Base-by-base conservation (phyloP, 2,797 vertebrate species). In the Tenualosa ilisha region DNA sequence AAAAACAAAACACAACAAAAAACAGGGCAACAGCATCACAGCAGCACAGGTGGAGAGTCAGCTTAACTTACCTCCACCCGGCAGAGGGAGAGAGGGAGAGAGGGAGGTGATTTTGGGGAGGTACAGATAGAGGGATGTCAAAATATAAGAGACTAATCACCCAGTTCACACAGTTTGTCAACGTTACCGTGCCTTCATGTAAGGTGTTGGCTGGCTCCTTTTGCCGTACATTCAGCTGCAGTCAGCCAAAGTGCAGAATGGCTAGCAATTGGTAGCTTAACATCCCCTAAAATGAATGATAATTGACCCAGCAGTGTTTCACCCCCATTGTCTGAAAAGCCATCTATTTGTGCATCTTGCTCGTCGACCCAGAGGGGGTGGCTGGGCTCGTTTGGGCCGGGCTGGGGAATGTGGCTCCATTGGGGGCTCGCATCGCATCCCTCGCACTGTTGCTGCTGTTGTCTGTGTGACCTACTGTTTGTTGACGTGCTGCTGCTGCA, bases 391-490 rank as follows among this genome's bases (percentile, higher is more conserved):
- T 12, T 49, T 43, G 40, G 51, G 20, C 26, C 40, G 4, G 68
- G 6, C 12, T 46, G 53, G 15, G 26, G 26, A 24, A 2, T 31
- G 31, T 40, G n/a, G 43, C 49, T 46, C 12, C 2, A 31, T 24
- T 84, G 26, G 5, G 84, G 91, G 6, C 56, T 59, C 5, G 20
- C 17, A 59, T 20, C 22, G 31, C 31, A 31, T 31, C 59, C 8
- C 11, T 51, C 50, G 8, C 90, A 85, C 72, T 85, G 90, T 92
- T 91, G 91, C 93, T 95, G 94, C 92, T 93, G 94, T 93, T 94
- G 91, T 92, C 87, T 90, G 93, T 92, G 90, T 91, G 93, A 92
- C 85, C 87, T 89, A 89, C 63, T 51, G 7, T 51, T 12, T 51
- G 26, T 11, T 63, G 6, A 72, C 3, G 0, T 31, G 31, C 31